Percentiles rank a stretch among this genome's conserved stretches.
Evolutionary conservation across 1,140 invertebrate genomes (phyloP).

Genomic region (Metaphire vulgaris): DNA sequence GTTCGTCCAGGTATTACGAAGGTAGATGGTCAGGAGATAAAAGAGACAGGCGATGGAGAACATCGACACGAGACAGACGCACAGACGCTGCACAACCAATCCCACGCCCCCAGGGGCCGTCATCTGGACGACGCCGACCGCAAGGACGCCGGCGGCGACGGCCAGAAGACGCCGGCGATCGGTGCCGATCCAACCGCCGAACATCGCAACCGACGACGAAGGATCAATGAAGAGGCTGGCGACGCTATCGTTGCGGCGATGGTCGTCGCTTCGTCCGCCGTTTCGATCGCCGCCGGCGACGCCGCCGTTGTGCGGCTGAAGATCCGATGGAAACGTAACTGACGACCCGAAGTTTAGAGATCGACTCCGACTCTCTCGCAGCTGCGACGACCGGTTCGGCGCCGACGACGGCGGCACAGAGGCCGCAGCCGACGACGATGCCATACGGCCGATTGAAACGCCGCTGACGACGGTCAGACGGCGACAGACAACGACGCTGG

Average conservation of each 20-base stretch:
- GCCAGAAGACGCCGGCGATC: background rate
- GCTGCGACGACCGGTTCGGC: background rate
- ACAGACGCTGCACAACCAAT: slow-evolving; percentile 43
- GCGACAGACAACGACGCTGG: too few relatives aligned
- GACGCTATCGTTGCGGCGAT: background rate
- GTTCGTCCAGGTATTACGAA: slow-evolving; percentile 47
- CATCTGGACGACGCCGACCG: slow-evolving; percentile 17
- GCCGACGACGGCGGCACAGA: background rate
- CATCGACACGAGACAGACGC: slow-evolving; percentile 46
- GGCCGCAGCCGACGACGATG: too few relatives aligned
- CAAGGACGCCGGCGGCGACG: background rate
- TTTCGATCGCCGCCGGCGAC: background rate
- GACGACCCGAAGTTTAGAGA: background rate
- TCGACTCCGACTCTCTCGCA: background rate
- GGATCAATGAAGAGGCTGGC: background rate
- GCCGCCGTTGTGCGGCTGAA: background rate
- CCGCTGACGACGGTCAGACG: too few relatives aligned
- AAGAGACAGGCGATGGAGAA: slow-evolving; percentile 49
- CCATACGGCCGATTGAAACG: too few relatives aligned
- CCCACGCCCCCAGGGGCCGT: slow-evolving; percentile 33
- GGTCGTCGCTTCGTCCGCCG: background rate
- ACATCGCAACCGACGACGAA: background rate
- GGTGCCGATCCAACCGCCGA: background rate
- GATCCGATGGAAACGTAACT: background rate
- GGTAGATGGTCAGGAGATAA: slow-evolving; percentile 48